Evolutionary conservation across 1,140 invertebrate species (phyloP).

Genomic region (Plodia interpunctella): DNA sequence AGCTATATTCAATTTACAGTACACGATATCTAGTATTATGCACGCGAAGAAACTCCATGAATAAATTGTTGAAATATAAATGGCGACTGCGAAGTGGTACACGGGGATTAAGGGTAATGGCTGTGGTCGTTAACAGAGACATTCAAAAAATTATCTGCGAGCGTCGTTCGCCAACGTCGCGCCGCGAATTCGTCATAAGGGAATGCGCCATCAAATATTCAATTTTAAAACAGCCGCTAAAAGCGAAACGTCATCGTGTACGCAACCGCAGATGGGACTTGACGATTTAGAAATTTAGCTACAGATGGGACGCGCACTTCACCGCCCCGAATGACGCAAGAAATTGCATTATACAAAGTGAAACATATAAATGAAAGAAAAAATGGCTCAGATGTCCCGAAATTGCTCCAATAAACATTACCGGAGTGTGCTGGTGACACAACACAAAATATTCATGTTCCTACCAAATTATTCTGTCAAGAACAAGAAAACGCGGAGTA

Average conservation of each 20-base stretch:
- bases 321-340: conserved; percentile 54
- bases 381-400: conserved; percentile 55
- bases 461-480: conserved; percentile 70
- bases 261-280: conserved; percentile 69
- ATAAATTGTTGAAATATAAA: conserved; percentile 36
- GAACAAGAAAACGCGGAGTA: conserved; percentile 70
- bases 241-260: conserved; percentile 73
- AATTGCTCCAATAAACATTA: conserved; percentile 61
- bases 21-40: not conserved
- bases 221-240: conserved; percentile 77
- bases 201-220: conserved; percentile 75
- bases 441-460: conserved; percentile 47
- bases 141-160: conserved; percentile 67
- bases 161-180: conserved; percentile 35
- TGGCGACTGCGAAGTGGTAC: conserved; percentile 29
- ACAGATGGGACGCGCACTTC: conserved; percentile 74
- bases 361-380: conserved; percentile 66
- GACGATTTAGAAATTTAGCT: conserved; percentile 72
- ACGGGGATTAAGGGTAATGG: conserved; percentile 43
- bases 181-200: conserved; percentile 69
- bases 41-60: conserved; percentile 14
- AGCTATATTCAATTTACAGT: not conserved
- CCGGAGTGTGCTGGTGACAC: conserved; percentile 60
- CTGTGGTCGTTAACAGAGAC: conserved; percentile 52
- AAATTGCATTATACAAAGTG: conserved; percentile 74